Evolutionary conservation across 2,888 invertebrate genomes (phyloP), one percentile per base, ranked within the genome.

Genomic region (Uloborus plumipes): DNA sequence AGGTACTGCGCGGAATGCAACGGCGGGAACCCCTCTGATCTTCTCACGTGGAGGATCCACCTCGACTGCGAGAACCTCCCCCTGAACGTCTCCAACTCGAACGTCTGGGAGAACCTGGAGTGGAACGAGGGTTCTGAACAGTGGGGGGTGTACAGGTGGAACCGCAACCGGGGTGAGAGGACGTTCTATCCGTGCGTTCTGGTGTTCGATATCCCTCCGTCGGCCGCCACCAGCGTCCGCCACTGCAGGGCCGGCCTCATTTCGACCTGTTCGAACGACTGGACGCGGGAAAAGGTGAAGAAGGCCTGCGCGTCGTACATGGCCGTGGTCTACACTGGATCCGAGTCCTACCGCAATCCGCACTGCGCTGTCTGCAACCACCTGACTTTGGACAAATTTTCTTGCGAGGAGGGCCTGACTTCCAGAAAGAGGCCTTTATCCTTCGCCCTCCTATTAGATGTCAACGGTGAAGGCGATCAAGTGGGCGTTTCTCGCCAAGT

Each of bases 311-410:
- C 88, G 71, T 88, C 89, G 22, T 90, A 90, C 87, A 90, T 89
- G 2, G 88, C 89, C 6, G 87, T 88, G n/a, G 89, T 90, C 16
- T 90, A 89, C 86, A 86, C 73, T 62, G 86, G 18, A 6, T 85
- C 49, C 15, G n/a, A 9, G 4, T 87, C 88, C 4, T 90, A 89
- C 86, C 87, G 89, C 74, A 91, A 91, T 85, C 88, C 88, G 0
- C 90, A 90, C 84, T 91, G 91, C 85, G 91, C 90, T 47, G 86
- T 89, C 59, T 91, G 91, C 86, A 90, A 90, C 86, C 87, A 88
- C 65, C 88, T 88, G 18, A 86, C 87, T 6, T 86, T 88, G 0
- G 88, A 89, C 14, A n/a, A 18, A 3, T n/a, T 65, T 3, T 11
- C n/a, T n/a, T 81, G 81, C 18, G 15, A 49, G 11, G 16, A 7